Evolutionary conservation across 1,140 invertebrate genomes (phyloP).

Genomic region (Rhopalosiphum maidis): DNA sequence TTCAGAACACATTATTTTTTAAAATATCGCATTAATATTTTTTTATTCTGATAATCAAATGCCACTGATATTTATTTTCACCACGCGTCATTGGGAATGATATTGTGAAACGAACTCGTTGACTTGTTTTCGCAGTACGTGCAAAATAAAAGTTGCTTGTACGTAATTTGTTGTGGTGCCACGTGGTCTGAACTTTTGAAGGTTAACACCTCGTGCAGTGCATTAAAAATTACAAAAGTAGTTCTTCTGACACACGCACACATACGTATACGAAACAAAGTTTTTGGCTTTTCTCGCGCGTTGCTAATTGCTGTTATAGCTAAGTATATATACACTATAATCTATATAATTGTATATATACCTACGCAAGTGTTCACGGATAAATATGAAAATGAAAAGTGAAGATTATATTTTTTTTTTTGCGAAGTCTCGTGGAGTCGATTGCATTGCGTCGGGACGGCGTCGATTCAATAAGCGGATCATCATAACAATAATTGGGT

Average conservation of each 20-base stretch:
- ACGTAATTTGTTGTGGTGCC: background rate
- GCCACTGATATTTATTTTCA: background rate
- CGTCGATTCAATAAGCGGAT: background rate
- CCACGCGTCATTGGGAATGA: background rate
- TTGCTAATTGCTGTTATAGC: background rate
- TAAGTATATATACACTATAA: background rate
- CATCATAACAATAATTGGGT: background rate
- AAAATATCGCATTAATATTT: background rate
- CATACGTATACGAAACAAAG: background rate
- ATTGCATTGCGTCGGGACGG: background rate
- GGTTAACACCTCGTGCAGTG: background rate
- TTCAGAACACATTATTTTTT: background rate
- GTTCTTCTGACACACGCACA: background rate
- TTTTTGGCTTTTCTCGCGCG: background rate
- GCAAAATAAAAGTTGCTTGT: background rate
- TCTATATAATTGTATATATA: background rate
- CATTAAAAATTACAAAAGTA: background rate
- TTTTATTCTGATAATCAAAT: background rate
- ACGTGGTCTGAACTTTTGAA: background rate
- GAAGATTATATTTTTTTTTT: background rate
- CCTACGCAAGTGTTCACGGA: background rate
- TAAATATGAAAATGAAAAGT: background rate
- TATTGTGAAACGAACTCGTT: background rate
- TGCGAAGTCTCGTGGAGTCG: background rate
- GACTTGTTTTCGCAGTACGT: background rate